phyloP scores from a whole-genome alignment of 2,113 vertebrate species.

The Antennarius striatus region DNA sequence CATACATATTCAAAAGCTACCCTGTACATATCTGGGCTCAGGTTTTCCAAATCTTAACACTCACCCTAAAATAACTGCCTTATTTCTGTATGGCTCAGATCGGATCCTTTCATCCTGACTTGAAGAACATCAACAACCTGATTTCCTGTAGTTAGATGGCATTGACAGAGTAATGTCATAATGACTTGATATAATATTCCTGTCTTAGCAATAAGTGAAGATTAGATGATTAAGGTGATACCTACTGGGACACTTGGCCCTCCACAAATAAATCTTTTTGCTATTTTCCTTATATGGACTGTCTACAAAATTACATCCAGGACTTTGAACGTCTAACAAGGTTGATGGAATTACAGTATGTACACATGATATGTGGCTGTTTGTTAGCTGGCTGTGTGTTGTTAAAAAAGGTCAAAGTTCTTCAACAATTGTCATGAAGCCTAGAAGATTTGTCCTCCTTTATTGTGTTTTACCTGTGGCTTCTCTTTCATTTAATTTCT shows the following conservation, averaged over 20 bases:
- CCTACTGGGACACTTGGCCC: slow-evolving; percentile 36
- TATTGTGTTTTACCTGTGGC: not conserved
- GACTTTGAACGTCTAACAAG: slow-evolving; percentile 75
- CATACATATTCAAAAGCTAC: slow-evolving; percentile 70
- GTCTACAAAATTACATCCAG: slow-evolving; percentile 79
- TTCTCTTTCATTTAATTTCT: too few species aligned
- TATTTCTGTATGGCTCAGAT: not conserved
- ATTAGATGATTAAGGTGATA: slow-evolving; percentile 36
- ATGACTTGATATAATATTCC: not conserved
- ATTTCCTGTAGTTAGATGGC: slow-evolving; percentile 5
- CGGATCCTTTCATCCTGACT: not conserved
- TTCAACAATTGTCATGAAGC: slow-evolving; percentile 25
- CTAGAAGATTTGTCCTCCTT: not conserved
- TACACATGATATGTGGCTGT: slow-evolving; percentile 78
- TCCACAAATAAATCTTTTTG: slow-evolving; percentile 50
- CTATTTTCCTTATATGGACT: slow-evolving; percentile 29
- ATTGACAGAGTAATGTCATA: not conserved
- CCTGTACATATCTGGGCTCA: slow-evolving; percentile 73
- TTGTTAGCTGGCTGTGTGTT: slow-evolving; percentile 53
- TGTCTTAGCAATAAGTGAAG: slow-evolving; percentile 13
- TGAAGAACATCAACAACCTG: not conserved
- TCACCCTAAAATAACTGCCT: slow-evolving; percentile 28
- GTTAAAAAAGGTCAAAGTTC: slow-evolving; percentile 1
- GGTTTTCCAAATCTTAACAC: slow-evolving; percentile 34
- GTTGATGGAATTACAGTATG: slow-evolving; percentile 71